These are phyloP conservation scores for Ptychadena robeensis DNA, from an alignment of 2,797 vertebrate genomes.

Conservation along the genomic window DNA sequence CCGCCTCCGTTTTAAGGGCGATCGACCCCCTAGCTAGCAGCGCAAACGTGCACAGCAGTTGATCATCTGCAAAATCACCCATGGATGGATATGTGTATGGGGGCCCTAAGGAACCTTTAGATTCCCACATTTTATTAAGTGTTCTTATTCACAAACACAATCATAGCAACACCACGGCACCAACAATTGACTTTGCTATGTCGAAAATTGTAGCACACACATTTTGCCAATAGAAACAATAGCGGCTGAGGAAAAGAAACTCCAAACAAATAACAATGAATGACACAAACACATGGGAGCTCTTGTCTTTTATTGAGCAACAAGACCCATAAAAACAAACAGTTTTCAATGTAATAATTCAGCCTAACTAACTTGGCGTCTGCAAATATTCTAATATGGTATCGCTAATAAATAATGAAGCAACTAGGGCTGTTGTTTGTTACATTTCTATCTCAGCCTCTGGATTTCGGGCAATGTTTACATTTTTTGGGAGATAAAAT, in stretches of 20 bases:
- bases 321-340: neutral
- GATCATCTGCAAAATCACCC: no score
- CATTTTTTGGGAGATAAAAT: conserved; percentile 2
- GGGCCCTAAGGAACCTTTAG: neutral
- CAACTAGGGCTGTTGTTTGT: neutral
- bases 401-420: neutral
- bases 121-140: neutral
- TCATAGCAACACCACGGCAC: neutral
- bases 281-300: neutral
- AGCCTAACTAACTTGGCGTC: neutral
- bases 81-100: no score
- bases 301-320: neutral
- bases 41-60: no score
- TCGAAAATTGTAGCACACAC: neutral
- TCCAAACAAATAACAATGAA: neutral
- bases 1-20: no score
- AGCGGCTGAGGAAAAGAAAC: neutral
- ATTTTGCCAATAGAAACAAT: neutral
- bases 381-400: neutral
- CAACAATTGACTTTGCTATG: neutral
- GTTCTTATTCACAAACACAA: neutral
- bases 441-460: neutral
- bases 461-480: neutral
- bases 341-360: neutral
- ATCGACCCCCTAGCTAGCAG: no score